Conservation (phyloP, 2,113 vertebrate species). For the Menidia beryllina region DNA sequence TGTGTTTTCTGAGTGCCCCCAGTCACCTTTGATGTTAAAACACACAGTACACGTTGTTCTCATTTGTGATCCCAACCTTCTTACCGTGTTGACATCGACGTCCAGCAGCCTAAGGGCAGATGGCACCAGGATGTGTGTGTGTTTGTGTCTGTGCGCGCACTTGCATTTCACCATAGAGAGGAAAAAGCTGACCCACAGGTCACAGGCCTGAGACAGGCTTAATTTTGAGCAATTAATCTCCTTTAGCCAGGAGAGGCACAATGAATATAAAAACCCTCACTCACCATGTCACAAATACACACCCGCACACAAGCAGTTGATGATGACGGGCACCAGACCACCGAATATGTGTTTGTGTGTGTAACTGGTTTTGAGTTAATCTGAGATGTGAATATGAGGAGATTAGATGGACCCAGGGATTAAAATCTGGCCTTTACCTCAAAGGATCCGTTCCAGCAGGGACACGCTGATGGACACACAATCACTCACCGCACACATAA, state of each 20-base stretch:
- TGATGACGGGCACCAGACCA: constrained; percentile 47
- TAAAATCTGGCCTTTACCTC: constrained; percentile 79
- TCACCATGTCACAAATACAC: constrained; percentile 47
- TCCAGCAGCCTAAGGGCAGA: constrained; percentile 69
- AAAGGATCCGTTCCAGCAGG: constrained; percentile 67
- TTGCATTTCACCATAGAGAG: constrained; percentile 60
- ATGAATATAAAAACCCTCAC: constrained; percentile 58
- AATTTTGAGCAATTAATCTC: constrained; percentile 84
- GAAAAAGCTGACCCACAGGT: constrained; percentile 71
- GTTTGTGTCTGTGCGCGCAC: constrained; percentile 19
- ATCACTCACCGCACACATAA: background rate
- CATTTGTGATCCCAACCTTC: constrained; percentile 68
- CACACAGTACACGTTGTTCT: constrained; percentile 77
- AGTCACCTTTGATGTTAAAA: constrained; percentile 77
- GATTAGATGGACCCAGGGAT: constrained; percentile 78
- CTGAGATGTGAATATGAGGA: constrained; percentile 81
- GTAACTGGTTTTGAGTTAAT: constrained; percentile 69
- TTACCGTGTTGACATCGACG: constrained; percentile 55
- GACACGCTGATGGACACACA: constrained; percentile 62
- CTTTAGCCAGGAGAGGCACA: constrained; percentile 56
- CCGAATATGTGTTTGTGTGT: constrained; percentile 27
- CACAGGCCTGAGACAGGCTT: constrained; percentile 76
- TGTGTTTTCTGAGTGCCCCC: constrained; percentile 40
- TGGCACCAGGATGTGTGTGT: constrained; percentile 60
- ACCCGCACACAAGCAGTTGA: constrained; percentile 24